Evolutionary conservation across 2,797 vertebrate species (phyloP).

Genomic region (Hippocampus kuda): DNA sequence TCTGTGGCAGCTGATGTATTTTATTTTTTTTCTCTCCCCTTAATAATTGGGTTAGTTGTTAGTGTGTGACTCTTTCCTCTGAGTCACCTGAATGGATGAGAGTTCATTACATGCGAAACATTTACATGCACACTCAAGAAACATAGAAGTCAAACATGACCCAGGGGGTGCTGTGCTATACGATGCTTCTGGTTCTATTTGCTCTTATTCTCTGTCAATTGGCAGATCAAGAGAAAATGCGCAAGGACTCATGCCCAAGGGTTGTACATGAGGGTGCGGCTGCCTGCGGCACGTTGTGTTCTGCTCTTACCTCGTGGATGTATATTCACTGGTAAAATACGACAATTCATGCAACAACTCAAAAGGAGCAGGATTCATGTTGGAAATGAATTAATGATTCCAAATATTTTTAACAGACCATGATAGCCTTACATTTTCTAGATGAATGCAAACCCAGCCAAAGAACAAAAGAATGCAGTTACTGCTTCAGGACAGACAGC

Average conservation of each 20-base stretch:
- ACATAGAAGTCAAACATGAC: neutral
- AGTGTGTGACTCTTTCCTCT: conserved; percentile 1
- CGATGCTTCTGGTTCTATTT: neutral
- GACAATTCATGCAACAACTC: neutral
- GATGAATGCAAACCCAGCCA: too few relatives aligned
- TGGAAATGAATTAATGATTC: neutral
- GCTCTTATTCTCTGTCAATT: conserved; percentile 14
- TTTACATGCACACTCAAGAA: neutral
- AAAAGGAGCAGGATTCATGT: neutral
- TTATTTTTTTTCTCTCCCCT: neutral
- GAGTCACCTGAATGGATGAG: conserved; percentile 2
- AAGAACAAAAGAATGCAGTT: too few relatives aligned
- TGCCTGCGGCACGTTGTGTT: neutral
- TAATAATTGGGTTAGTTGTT: conserved; percentile 3
- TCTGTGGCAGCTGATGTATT: neutral
- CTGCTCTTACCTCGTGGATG: conserved; percentile 1
- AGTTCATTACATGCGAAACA: conserved; percentile 3
- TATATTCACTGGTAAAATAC: neutral
- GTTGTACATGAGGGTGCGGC: neutral
- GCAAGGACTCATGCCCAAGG: neutral
- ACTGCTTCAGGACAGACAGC: too few relatives aligned
- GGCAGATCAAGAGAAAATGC: conserved; percentile 1
- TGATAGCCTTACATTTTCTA: neutral
- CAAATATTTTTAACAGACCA: neutral
- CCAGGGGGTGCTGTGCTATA: neutral